Percentiles rank a stretch among this genome's conserved stretches.
phyloP scores from a whole-genome alignment of 1,140 invertebrate genomes.

The Lepidostoma basale region DNA sequence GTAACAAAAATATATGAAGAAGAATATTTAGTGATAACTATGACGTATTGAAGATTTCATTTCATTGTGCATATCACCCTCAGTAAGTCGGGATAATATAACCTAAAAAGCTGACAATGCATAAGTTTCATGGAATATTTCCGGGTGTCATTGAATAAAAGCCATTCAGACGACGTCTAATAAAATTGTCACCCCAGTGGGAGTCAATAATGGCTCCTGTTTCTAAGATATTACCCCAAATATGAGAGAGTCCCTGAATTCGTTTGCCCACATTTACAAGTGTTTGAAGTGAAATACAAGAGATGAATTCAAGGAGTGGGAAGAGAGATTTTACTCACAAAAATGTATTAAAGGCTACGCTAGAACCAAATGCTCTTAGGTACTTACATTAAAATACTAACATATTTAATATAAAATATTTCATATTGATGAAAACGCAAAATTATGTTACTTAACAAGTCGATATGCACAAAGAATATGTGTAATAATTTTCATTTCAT shows the following conservation, averaged over 20 bases:
- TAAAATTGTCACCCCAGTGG: slow-evolving; percentile 45
- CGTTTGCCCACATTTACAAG: not conserved
- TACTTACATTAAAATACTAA: not conserved
- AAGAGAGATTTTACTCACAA: not conserved
- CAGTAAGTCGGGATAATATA: slow-evolving; percentile 32
- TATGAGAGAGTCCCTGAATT: not conserved
- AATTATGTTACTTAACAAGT: not conserved
- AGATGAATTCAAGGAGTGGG: too few species aligned
- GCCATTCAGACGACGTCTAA: slow-evolving; percentile 43
- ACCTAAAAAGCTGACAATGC: slow-evolving; percentile 36
- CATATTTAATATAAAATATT: not conserved
- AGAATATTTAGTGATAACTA: too few species aligned
- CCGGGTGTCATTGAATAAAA: slow-evolving; percentile 43
- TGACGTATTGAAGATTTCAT: too few species aligned
- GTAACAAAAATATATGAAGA: too few species aligned
- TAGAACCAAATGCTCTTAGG: not conserved
- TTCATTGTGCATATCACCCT: not conserved
- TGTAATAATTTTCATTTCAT: too few species aligned
- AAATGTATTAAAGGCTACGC: not conserved
- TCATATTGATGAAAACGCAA: not conserved
- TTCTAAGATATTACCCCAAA: not conserved
- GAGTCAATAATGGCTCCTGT: slow-evolving; percentile 31
- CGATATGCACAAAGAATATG: too few species aligned
- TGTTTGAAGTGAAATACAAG: not conserved
- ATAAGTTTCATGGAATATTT: slow-evolving; percentile 38